These are phyloP conservation scores for Drosophila barbarae DNA, from an alignment of 2,888 invertebrate genomes.

Conservation along the genomic window DNA sequence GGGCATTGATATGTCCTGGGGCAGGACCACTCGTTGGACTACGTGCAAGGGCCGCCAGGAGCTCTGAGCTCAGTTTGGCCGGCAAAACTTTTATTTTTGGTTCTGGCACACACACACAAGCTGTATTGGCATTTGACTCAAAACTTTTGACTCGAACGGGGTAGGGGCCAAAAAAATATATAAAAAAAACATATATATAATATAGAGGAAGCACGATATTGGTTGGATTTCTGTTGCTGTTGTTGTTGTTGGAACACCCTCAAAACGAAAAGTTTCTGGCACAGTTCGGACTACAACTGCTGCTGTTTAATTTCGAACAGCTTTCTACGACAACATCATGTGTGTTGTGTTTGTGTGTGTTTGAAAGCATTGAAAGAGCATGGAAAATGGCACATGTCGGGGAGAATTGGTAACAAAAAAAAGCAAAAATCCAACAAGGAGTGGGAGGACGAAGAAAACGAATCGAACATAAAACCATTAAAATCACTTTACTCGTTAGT, in stretches of 20 bases:
- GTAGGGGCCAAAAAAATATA: conserved; percentile 3
- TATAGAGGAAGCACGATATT: conserved; percentile 15
- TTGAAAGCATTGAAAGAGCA: conserved; percentile 16
- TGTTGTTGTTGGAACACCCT: conserved; percentile 45
- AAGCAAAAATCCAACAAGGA: too few relatives aligned
- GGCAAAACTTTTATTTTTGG: conserved; percentile 48
- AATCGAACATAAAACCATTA: conserved; percentile 52
- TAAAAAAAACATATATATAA: conserved; percentile 12
- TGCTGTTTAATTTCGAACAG: conserved; percentile 70
- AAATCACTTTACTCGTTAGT: conserved; percentile 64
- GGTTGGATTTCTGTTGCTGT: conserved; percentile 40
- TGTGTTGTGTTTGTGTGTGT: conserved; percentile 19
- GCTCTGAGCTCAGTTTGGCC: conserved; percentile 41
- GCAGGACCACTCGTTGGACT: conserved; percentile 40
- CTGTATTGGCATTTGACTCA: conserved; percentile 72
- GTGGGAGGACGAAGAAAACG: conserved; percentile 22
- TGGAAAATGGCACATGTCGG: conserved; percentile 55
- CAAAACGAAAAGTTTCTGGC: conserved; percentile 60
- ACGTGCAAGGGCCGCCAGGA: conserved; percentile 34
- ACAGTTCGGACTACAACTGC: conserved; percentile 58
- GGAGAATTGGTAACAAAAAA: conserved; percentile 32
- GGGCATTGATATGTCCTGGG: conserved; percentile 66
- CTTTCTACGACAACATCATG: conserved; percentile 60
- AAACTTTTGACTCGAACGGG: conserved; percentile 59
- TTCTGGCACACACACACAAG: conserved; percentile 44